Conservation (phyloP, 2,888 invertebrate species). For the Melangyna quadrimaculata region DNA sequence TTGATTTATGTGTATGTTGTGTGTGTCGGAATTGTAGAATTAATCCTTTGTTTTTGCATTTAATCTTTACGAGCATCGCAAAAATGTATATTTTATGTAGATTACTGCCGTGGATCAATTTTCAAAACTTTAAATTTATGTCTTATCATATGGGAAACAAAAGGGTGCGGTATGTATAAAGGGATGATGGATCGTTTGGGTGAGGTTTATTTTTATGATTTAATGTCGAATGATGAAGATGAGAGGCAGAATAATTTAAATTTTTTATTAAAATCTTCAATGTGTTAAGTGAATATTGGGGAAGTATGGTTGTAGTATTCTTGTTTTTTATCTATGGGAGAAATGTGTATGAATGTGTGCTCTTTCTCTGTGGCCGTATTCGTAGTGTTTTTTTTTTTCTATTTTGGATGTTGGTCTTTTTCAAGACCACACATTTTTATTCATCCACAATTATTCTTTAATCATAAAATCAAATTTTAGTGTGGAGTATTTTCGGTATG, state of each 20-base stretch:
- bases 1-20: slow-evolving; percentile 8
- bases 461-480: too few relatives aligned
- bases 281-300: not conserved
- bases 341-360: too few relatives aligned
- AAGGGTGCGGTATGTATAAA: not conserved
- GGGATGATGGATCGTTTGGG: not conserved
- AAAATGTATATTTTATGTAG: not conserved
- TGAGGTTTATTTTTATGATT: not conserved
- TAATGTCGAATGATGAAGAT: not conserved
- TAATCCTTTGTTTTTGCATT: slow-evolving; percentile 24
- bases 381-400: too few relatives aligned
- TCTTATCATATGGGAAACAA: not conserved
- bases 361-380: not conserved
- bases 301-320: not conserved
- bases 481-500: too few relatives aligned
- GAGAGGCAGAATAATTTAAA: not conserved
- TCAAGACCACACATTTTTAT: too few relatives aligned
- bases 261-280: not conserved
- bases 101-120: not conserved
- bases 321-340: not conserved
- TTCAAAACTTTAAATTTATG: not conserved
- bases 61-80: not conserved
- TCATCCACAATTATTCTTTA: too few relatives aligned
- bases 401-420: too few relatives aligned
- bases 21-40: slow-evolving; percentile 6